Percentiles rank a stretch among this genome's conserved stretches.
These are phyloP conservation scores for Apotomis capreana DNA, from an alignment of 2,888 invertebrate species.

Conservation along the genomic window DNA sequence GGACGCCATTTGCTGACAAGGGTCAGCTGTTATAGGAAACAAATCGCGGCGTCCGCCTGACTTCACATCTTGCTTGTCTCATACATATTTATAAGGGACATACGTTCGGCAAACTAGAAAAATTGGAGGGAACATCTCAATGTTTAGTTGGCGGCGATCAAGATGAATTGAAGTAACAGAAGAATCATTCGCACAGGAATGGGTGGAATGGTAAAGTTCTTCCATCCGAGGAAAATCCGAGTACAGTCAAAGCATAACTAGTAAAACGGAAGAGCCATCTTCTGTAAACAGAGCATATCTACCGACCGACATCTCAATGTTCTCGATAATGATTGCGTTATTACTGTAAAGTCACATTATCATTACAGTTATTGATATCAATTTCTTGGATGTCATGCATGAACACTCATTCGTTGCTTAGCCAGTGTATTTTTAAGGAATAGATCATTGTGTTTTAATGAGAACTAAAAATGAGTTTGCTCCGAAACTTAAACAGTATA, in stretches of 20 bases:
- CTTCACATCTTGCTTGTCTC: constrained; percentile 61
- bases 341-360: constrained; percentile 27
- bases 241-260: neutral
- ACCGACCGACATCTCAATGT: constrained; percentile 48
- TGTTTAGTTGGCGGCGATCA: constrained; percentile 52
- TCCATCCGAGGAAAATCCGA: neutral
- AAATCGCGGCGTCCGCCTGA: constrained; percentile 54
- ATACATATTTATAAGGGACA: constrained; percentile 69
- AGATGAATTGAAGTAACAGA: constrained; percentile 21
- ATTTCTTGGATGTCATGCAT: constrained; percentile 1
- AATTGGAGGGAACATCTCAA: constrained; percentile 52
- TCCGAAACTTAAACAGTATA: constrained; percentile 5
- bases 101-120: constrained; percentile 51
- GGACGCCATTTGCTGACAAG: constrained; percentile 70
- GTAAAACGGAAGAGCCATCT: constrained; percentile 6
- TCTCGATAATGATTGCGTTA: constrained; percentile 48
- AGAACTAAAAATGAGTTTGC: neutral
- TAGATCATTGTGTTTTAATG: neutral
- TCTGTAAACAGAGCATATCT: constrained; percentile 51
- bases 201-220: neutral
- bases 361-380: constrained; percentile 17
- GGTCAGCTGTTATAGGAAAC: constrained; percentile 66
- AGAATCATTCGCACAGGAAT: constrained; percentile 21
- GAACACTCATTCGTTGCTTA: constrained; percentile 5
- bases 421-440: neutral